Evolutionary conservation across 2,888 invertebrate species (phyloP), one percentile per base, ranked within the genome.

Genomic region (Papilio elwesi): DNA sequence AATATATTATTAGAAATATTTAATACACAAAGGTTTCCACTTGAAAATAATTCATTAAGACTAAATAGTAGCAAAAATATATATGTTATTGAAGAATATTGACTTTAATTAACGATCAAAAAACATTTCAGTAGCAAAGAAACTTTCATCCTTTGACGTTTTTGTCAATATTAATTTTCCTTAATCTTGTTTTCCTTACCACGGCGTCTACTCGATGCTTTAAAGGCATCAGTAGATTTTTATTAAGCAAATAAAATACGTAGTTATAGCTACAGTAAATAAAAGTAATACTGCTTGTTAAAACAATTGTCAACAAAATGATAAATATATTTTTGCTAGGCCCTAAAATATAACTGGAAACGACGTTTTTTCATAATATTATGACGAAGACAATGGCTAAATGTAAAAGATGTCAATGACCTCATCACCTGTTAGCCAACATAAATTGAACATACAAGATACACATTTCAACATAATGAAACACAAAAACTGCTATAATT

Each of bases 111-210:
- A 15, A 5, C 43, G 43, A 7, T 53, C 53, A 53, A 53, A 53
- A 16, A 53, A 53, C 16, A 53, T 53, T 55, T 55, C 12, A 55
- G 16, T 26, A 55, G 16, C 26, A 55, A 55, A 12, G 11, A 55
- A 55, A 26, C 12, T 55, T 55, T 55, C 26, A 12, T 55, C 12
- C 26, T 26, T 26, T 55, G 55, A 55, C 11, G 55, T 55, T 26
- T 12, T 12, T 26, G 12, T 26, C 36, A 12, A 55, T 55, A 55
- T 55, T 55, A 55, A 12, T 55, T 55, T 55, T 55, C n/a, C 26
- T 55, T 55, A 55, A 55, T 55, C 55, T 55, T 55, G 26, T 26
- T 55, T 55, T 55, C 16, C 15, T 53, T 55, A 26, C 12, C 26
- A 36, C 55, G 6, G 12, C 55, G 53, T 53, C 10, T 55, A n/a